phyloP scores from a whole-genome alignment of 2,797 vertebrate genomes.

The Peromyscus melanophrys region DNA sequence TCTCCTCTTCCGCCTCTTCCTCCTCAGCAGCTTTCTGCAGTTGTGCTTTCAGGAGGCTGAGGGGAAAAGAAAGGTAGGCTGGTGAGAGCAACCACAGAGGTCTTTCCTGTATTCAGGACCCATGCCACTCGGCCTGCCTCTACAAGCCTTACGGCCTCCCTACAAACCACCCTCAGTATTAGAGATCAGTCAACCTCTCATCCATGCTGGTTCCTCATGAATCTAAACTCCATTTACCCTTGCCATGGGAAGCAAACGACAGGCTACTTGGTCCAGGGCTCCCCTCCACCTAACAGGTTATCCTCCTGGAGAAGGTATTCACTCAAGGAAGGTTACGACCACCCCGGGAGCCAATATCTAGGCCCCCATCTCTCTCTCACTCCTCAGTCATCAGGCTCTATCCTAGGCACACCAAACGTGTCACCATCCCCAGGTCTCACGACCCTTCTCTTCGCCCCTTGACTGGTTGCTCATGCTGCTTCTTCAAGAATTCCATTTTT shows the following conservation, averaged over 20 bases:
- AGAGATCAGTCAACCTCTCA: not conserved
- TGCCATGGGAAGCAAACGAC: not conserved
- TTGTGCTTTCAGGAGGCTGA: conserved; percentile 88
- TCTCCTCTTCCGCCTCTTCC: conserved; percentile 86
- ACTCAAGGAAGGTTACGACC: not conserved
- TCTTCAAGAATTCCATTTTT: not conserved
- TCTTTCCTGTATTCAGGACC: not conserved
- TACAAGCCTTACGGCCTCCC: not conserved
- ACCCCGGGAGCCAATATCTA: not conserved
- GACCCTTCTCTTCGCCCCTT: not conserved
- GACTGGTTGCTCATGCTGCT: not conserved
- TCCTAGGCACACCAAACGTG: not conserved
- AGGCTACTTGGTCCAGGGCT: not conserved
- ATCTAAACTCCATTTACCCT: not conserved
- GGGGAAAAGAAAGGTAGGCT: not conserved
- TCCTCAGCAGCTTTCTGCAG: conserved; percentile 87
- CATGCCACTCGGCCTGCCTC: not conserved
- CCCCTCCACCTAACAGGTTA: not conserved
- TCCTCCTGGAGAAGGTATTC: not conserved
- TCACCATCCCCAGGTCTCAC: not conserved
- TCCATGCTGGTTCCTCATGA: not conserved
- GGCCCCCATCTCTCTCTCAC: not conserved
- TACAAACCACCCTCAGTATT: not conserved
- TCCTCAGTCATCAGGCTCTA: not conserved
- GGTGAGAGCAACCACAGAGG: not conserved